Percentiles rank a stretch among this genome's conserved stretches.
phyloP scores from a whole-genome alignment of 2,797 vertebrate genomes.

The Eupleurogrammus muticus region DNA sequence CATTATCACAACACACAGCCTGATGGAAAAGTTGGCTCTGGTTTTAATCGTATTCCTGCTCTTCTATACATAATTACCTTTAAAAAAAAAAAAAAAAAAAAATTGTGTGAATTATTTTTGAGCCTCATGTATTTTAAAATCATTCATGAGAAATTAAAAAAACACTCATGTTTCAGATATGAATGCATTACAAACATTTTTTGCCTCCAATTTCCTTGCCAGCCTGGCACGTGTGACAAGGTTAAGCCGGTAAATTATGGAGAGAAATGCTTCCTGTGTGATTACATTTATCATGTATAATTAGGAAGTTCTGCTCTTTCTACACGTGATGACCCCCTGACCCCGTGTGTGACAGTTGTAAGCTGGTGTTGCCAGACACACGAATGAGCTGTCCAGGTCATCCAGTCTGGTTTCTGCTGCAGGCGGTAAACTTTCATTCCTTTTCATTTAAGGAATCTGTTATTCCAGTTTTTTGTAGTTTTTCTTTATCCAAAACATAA shows the following conservation, averaged over 20 bases:
- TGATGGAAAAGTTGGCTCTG: constrained; percentile 29
- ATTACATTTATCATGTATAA: constrained; percentile 83
- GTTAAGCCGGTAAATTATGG: constrained; percentile 77
- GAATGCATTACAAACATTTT: constrained; percentile 20
- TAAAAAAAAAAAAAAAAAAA: constrained; percentile 16
- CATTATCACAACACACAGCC: constrained; percentile 66
- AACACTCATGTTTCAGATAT: constrained; percentile 9
- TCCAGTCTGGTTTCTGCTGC: constrained; percentile 56
- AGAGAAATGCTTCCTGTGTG: constrained; percentile 75
- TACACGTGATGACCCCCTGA: constrained; percentile 73
- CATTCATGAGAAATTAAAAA: neutral
- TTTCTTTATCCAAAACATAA: too few relatives aligned
- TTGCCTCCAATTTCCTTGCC: constrained; percentile 26
- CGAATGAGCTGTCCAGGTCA: constrained; percentile 60
- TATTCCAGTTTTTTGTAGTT: too few relatives aligned
- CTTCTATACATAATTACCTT: neutral
- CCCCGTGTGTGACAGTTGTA: constrained; percentile 72
- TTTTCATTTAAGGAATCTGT: too few relatives aligned
- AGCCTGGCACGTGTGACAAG: constrained; percentile 67
- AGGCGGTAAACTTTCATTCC: constrained; percentile 17
- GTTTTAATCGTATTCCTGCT: constrained; percentile 7
- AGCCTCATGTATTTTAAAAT: neutral
- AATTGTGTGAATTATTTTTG: constrained; percentile 3
- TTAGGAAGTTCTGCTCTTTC: constrained; percentile 80
- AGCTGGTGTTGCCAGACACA: constrained; percentile 69